A percentile compares a stretch with the other conserved stretches of the same genome.
phyloP scores from a whole-genome alignment of 2,797 vertebrate species.

The Clarias pachynema region DNA sequence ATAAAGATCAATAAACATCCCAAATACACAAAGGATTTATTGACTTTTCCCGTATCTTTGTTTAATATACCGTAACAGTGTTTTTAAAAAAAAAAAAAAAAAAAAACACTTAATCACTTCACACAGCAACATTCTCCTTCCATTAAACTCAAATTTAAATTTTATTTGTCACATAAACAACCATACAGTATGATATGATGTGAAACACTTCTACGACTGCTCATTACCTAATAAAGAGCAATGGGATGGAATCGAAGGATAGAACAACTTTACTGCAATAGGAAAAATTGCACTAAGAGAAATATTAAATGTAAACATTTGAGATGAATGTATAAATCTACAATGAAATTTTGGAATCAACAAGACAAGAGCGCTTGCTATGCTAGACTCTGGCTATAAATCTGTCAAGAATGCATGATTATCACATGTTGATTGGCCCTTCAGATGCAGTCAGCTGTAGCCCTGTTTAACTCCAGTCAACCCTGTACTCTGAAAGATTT shows the following conservation, averaged over 20 bases:
- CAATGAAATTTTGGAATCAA: background rate
- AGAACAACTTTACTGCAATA: too few species aligned
- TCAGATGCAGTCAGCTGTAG: background rate
- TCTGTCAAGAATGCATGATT: background rate
- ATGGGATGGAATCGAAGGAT: too few species aligned
- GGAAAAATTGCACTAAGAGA: too few species aligned
- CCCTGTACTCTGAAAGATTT: background rate
- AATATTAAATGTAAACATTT: too few species aligned
- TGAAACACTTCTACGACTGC: too few species aligned
- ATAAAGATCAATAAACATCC: slow-evolving; percentile 9
- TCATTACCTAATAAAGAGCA: too few species aligned
- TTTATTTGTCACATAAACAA: too few species aligned
- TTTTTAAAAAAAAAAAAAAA: too few species aligned
- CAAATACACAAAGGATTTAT: background rate
- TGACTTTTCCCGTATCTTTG: background rate
- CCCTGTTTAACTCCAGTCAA: background rate
- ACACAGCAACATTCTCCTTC: background rate
- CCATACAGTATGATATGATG: too few species aligned
- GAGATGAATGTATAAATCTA: too few species aligned
- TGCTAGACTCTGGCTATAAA: background rate
- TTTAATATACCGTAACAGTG: background rate
- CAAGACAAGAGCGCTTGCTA: background rate
- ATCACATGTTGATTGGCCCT: background rate
- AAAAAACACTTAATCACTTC: background rate
- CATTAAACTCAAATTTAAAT: background rate